Evolutionary conservation across 2,888 invertebrate genomes (phyloP).

Genomic region (Hololepta plana): DNA sequence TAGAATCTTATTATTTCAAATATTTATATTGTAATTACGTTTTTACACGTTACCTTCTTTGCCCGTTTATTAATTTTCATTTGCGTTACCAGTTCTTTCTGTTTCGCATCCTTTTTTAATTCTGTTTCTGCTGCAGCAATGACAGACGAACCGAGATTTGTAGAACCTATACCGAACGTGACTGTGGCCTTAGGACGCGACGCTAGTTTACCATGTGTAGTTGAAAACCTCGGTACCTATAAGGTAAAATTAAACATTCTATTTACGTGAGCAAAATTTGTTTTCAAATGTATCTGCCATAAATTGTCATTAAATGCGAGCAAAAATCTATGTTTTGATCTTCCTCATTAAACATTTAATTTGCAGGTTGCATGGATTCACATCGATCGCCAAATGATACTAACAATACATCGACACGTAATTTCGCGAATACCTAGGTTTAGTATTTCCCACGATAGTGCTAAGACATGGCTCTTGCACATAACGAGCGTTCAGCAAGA

Average conservation of each 20-base stretch:
- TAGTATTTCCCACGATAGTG: slow-evolving; percentile 80
- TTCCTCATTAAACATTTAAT: slow-evolving; percentile 2
- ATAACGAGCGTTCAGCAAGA: slow-evolving; percentile 83
- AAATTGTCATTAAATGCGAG: no score
- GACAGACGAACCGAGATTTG: slow-evolving; percentile 73
- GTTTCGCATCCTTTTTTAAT: slow-evolving; percentile 4
- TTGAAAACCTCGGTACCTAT: slow-evolving; percentile 75
- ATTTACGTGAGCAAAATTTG: not conserved
- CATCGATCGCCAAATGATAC: slow-evolving; percentile 84
- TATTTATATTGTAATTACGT: no score
- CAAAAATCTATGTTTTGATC: slow-evolving; percentile 4
- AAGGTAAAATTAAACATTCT: slow-evolving; percentile 38
- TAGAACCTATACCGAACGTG: slow-evolving; percentile 82
- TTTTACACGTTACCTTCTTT: no score
- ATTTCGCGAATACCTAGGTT: slow-evolving; percentile 81
- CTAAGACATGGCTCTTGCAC: slow-evolving; percentile 81
- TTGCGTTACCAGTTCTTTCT: not conserved
- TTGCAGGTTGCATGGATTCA: slow-evolving; percentile 85
- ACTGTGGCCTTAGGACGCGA: slow-evolving; percentile 81
- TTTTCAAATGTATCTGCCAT: not conserved
- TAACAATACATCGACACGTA: slow-evolving; percentile 83
- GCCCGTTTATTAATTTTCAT: slow-evolving; percentile 3
- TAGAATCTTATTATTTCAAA: no score
- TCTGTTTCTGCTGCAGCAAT: slow-evolving; percentile 41
- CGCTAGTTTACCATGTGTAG: slow-evolving; percentile 76